phyloP scores from a whole-genome alignment of 2,888 invertebrate species.

The Caenorhabditis uteleia region DNA sequence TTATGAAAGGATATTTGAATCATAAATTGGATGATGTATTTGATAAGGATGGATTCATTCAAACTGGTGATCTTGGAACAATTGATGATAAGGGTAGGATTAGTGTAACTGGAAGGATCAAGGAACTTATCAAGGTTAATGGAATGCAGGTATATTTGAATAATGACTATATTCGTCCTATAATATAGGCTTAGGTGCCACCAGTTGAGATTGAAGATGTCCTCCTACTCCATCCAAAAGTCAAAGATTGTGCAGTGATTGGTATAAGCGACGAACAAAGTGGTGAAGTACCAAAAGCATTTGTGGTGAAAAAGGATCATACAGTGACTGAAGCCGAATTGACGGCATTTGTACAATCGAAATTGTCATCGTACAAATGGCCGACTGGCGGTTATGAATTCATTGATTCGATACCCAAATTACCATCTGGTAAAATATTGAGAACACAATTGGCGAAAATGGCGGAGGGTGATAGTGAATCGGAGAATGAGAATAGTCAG shows the following conservation, averaged over 20 bases:
- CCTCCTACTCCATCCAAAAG: slow-evolving; percentile 38
- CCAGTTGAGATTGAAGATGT: slow-evolving; percentile 45
- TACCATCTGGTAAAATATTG: slow-evolving; percentile 34
- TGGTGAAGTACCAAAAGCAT: slow-evolving; percentile 44
- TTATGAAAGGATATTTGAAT: slow-evolving; percentile 49
- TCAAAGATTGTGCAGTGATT: slow-evolving; percentile 43
- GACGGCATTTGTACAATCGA: slow-evolving; percentile 21
- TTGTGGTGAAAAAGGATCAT: slow-evolving; percentile 36
- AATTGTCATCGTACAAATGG: slow-evolving; percentile 40
- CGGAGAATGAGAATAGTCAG: too few species aligned
- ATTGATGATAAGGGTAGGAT: slow-evolving; percentile 29
- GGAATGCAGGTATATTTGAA: slow-evolving; percentile 30
- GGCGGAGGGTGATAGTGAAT: too few species aligned
- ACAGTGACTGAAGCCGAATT: slow-evolving; percentile 27
- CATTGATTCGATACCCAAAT: slow-evolving; percentile 30
- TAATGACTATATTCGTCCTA: neutral
- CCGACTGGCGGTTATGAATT: slow-evolving; percentile 34
- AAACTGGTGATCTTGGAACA: slow-evolving; percentile 35
- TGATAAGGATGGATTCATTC: slow-evolving; percentile 39
- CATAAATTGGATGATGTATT: slow-evolving; percentile 22
- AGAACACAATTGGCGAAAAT: slow-evolving; percentile 18
- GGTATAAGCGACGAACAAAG: slow-evolving; percentile 28
- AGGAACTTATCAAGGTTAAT: slow-evolving; percentile 39
- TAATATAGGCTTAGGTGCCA: slow-evolving; percentile 25
- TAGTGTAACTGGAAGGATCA: slow-evolving; percentile 28